These are phyloP conservation scores for Coreoperca whiteheadi DNA, from an alignment of 2,113 vertebrate species.

Conservation along the genomic window DNA sequence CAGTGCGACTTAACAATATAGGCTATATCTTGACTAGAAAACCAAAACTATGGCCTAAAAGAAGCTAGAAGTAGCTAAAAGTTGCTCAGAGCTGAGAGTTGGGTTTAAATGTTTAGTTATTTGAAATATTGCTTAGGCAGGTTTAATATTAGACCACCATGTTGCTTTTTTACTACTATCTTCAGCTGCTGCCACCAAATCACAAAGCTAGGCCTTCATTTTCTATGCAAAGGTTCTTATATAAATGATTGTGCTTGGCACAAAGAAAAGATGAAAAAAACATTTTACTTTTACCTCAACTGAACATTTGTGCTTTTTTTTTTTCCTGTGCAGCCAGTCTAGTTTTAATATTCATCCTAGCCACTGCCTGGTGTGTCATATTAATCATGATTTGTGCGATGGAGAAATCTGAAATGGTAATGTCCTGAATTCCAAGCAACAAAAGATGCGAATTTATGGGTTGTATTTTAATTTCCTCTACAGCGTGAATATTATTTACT, in stretches of 20 bases:
- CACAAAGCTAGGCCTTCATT: not conserved
- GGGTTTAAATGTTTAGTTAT: not conserved
- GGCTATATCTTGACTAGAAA: not conserved
- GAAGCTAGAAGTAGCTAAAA: not conserved
- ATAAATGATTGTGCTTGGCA: not conserved
- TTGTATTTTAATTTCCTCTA: slow-evolving; percentile 64
- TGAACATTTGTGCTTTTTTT: slow-evolving; percentile 33
- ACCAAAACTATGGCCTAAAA: not conserved
- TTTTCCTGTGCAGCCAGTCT: not conserved
- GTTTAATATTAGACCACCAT: not conserved
- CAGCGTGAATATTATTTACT: slow-evolving; percentile 71
- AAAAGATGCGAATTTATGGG: slow-evolving; percentile 55
- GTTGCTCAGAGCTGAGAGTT: not conserved
- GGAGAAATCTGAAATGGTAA: slow-evolving; percentile 70
- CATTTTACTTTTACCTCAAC: not conserved
- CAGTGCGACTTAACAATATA: not conserved
- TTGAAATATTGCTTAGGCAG: not conserved
- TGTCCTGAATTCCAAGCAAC: slow-evolving; percentile 66
- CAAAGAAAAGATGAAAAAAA: not conserved
- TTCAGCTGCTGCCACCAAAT: not conserved
- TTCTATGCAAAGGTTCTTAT: not conserved
- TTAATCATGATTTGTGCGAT: slow-evolving; percentile 71
- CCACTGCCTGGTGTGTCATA: slow-evolving; percentile 40
- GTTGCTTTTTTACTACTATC: not conserved
- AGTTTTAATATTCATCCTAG: slow-evolving; percentile 55